phyloP scores from a whole-genome alignment of 1,140 invertebrate species.

The Orius laevigatus region DNA sequence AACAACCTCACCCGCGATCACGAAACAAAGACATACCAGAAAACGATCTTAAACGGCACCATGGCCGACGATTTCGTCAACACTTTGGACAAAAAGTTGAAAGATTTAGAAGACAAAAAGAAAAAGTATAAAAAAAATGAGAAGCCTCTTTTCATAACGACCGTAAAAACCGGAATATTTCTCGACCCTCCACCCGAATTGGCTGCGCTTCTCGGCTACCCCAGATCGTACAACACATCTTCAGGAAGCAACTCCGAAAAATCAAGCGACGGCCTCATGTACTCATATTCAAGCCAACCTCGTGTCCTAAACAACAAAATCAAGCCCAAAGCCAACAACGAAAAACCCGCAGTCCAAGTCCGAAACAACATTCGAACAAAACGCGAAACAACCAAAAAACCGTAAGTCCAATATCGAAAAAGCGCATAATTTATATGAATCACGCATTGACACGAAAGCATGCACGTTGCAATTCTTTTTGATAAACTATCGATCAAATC shows the following conservation, averaged over 20 bases:
- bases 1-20: conserved; percentile 9
- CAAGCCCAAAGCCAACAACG: conserved; percentile 14
- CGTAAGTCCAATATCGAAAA: no score
- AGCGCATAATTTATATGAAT: no score
- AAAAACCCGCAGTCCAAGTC: conserved; percentile 5
- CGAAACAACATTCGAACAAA: conserved; percentile 10
- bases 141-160: conserved; percentile 44
- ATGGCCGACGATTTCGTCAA: conserved; percentile 37
- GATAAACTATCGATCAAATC: no score
- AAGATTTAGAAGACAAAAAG: conserved; percentile 35
- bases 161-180: conserved; percentile 58
- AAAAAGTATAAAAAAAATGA: conserved; percentile 8
- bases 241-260: conserved; percentile 24
- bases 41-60: conserved; percentile 14
- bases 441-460: no score
- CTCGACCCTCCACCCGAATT: conserved; percentile 56
- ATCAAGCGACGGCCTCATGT: conserved; percentile 31
- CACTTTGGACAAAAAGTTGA: conserved; percentile 43
- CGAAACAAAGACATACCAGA: conserved; percentile 5
- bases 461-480: no score
- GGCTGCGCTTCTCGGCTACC: conserved; percentile 40
- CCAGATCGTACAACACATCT: conserved; percentile 19
- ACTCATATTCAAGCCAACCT: conserved; percentile 41
- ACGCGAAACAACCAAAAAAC: conserved; percentile 1
- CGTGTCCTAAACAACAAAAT: conserved; percentile 27